Evolutionary conservation across 1,140 invertebrate genomes (phyloP), one percentile per base, ranked within the genome.

Genomic region (Sminthurides bifidus): DNA sequence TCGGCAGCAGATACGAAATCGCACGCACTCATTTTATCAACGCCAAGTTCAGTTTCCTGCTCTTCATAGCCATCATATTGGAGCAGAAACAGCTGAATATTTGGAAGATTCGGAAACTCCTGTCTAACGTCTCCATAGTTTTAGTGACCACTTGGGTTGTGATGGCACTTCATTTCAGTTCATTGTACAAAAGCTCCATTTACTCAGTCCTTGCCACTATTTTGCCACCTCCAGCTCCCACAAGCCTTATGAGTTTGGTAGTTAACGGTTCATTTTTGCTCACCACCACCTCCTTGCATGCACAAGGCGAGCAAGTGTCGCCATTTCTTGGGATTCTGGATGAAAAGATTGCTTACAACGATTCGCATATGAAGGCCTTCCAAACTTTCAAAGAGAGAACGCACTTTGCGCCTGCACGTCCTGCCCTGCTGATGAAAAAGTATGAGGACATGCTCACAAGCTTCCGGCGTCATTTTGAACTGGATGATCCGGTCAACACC

Each of bases 301-400:
- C 8, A n/a, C 46, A 31, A 31, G 46, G 46, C 3, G 35, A 49
- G 23, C 4, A 3, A 6, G 31, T 33, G 15, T 49, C 46, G 4
- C 31, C 29, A 3, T 23, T 49, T 19, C 29, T 10, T n/a, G 46
- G 46, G 35, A 49, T 49, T 12, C 19, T 49, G 10, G 24, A 49
- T 33, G 46, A 49, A 49, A 49, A 33, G 46, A 49, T 19, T n/a
- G 17, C n/a, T n/a, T n/a, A n/a, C n/a, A n/a, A n/a, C n/a, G n/a
- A n/a, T n/a, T n/a, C n/a, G n/a, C n/a, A n/a, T n/a, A n/a, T n/a
- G n/a, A n/a, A n/a, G n/a, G n/a, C n/a, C n/a, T n/a, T n/a, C n/a
- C n/a, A n/a, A n/a, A n/a, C n/a, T n/a, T n/a, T n/a, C n/a, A n/a
- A n/a, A n/a, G n/a, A n/a, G n/a, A n/a, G n/a, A n/a, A n/a, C n/a